Percentiles rank a stretch among this genome's conserved stretches.
Evolutionary conservation across 2,888 invertebrate genomes (phyloP).

Genomic region (Polymixis flavicincta): DNA sequence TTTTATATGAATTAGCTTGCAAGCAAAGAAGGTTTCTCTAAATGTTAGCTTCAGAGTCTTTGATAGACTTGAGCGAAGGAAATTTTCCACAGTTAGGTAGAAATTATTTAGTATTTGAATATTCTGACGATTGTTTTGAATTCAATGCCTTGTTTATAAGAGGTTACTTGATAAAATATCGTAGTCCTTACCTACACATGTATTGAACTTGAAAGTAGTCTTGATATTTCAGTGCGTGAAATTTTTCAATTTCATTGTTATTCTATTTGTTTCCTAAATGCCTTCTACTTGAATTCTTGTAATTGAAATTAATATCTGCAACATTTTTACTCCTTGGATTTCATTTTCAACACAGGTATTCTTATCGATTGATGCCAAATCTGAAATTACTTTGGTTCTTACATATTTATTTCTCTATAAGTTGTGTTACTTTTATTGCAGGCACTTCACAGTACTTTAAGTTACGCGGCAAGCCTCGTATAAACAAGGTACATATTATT

Average conservation of each 20-base stretch:
- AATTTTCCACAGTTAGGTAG: slow-evolving; percentile 27
- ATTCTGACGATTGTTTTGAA: slow-evolving; percentile 2
- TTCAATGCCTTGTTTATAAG: slow-evolving; percentile 55
- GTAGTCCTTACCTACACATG: not conserved
- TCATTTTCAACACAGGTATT: not conserved
- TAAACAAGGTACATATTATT: slow-evolving; percentile 58
- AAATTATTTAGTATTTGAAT: slow-evolving; percentile 12
- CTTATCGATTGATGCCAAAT: not conserved
- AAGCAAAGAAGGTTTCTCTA: slow-evolving; percentile 59
- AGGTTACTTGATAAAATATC: slow-evolving; percentile 12
- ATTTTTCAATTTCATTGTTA: not conserved
- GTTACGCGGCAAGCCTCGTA: slow-evolving; percentile 61
- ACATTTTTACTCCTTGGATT: not conserved
- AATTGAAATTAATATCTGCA: not conserved
- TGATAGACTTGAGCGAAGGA: slow-evolving; percentile 33
- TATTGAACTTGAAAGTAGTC: not conserved
- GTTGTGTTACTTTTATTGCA: slow-evolving; percentile 58
- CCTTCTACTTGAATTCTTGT: too few relatives aligned
- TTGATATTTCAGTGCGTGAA: not conserved
- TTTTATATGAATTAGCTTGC: slow-evolving; percentile 62
- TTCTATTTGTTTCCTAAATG: too few relatives aligned
- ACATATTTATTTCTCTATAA: slow-evolving; percentile 42
- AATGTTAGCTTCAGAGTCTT: slow-evolving; percentile 51
- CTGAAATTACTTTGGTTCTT: not conserved
- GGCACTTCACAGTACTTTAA: slow-evolving; percentile 64